Percentiles rank a stretch among this genome's conserved stretches.
Conservation (phyloP, 2,797 vertebrate genomes). For the Acestrorhynchus altus region DNA sequence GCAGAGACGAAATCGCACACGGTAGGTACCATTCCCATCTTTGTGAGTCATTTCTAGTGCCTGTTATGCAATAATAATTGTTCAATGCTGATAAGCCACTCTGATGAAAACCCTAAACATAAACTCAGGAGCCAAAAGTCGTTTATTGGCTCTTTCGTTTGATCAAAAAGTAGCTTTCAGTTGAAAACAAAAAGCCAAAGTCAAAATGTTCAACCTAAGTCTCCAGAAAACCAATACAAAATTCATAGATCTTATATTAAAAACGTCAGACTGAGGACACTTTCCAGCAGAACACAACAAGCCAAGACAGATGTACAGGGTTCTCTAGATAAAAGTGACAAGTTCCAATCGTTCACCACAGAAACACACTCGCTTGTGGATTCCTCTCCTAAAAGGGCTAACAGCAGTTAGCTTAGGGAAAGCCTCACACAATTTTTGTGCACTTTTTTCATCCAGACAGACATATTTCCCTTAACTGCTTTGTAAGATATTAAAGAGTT, state of each 20-base stretch:
- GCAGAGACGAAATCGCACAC: neutral
- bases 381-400: slow-evolving; percentile 56
- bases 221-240: slow-evolving; percentile 8
- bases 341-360: slow-evolving; percentile 14
- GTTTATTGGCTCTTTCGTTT: neutral
- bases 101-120: neutral
- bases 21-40: neutral
- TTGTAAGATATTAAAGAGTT: neutral
- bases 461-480: neutral
- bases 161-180: neutral
- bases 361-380: slow-evolving; percentile 2
- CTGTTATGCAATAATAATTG: no score
- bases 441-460: neutral
- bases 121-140: neutral
- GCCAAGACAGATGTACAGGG: slow-evolving; percentile 23
- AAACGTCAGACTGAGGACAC: neutral
- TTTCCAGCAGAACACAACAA: slow-evolving; percentile 15
- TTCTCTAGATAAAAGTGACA: slow-evolving; percentile 42
- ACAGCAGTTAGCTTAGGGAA: slow-evolving; percentile 1
- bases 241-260: neutral
- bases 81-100: neutral
- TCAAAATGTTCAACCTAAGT: no score
- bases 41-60: neutral
- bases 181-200: no score
- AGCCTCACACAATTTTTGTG: neutral